These are phyloP conservation scores for Lamprotornis superbus DNA, from an alignment of 2,113 vertebrate species.

Conservation along the genomic window DNA sequence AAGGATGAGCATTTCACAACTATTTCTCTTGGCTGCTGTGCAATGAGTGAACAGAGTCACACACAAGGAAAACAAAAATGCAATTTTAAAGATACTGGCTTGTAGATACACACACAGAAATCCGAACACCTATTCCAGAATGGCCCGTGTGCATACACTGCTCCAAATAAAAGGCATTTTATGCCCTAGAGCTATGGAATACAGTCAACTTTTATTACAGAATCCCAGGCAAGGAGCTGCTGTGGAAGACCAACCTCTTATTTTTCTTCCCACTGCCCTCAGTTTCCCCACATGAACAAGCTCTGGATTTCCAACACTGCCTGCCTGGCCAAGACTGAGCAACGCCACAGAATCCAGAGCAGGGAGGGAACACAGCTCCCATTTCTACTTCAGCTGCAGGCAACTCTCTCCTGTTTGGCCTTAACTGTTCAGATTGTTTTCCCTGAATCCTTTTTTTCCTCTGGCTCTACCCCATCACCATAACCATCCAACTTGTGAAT, in stretches of 20 bases:
- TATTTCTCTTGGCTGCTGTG: not conserved
- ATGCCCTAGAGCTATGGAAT: not conserved
- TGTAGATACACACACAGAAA: not conserved
- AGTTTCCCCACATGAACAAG: not conserved
- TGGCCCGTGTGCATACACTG: fast-evolving
- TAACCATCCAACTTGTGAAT: not conserved
- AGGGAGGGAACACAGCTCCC: not conserved
- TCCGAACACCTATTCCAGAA: not conserved
- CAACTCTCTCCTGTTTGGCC: not conserved
- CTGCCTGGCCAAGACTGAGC: not conserved
- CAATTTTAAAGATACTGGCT: not conserved
- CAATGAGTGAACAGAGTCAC: not conserved
- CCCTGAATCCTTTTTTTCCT: not conserved
- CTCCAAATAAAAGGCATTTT: not conserved
- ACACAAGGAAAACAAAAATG: not conserved
- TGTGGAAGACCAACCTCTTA: not conserved
- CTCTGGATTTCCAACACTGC: not conserved
- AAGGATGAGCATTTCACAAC: not conserved
- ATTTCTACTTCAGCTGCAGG: not conserved
- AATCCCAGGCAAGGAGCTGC: not conserved
- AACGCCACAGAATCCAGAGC: not conserved
- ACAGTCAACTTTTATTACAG: not conserved
- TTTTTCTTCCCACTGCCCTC: not conserved
- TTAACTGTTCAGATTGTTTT: not conserved
- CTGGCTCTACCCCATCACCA: not conserved